Base-by-base conservation (phyloP, 64 coral and sea anemone species). In the Pocillopora verrucosa region DNA sequence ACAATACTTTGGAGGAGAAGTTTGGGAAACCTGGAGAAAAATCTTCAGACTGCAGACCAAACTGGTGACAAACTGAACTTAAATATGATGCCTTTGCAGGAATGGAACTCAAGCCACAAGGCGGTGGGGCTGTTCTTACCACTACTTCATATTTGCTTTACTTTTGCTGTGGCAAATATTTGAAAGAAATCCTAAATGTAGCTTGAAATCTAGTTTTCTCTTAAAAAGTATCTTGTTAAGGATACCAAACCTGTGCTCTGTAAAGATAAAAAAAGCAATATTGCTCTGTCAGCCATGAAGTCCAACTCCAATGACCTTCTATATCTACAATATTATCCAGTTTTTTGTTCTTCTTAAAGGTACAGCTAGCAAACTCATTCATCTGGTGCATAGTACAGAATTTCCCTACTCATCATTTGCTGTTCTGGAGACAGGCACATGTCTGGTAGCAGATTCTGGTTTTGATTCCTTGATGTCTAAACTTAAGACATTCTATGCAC, bases 381-480 rank as follows among this genome's bases (percentile, higher is more conserved):
- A 95, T 65, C 87, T 99, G 5, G 73, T 99, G 20, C 97, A 99
- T 51, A 99, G 88, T 24, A 99, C 97, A 72, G 97, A 99, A 72
- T 95, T 88, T 59, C 97, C 97, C 2, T 75, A 84, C 11, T 80
- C 97, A 25, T 95, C 97, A 19, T 99, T 99, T 93, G 94, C 91
- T 13, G 88, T 95, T 4, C 69, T 99, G 45, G 97, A 99, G 36
- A 93, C 91, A 86, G 97, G 97, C 14, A 91, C 97, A 76, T 99
- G 97, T 25, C 94, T 99, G n/a, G 88, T 99, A 0, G 94, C 93
- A 19, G 91, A 95, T 67, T 82, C 91, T 76, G 97, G 97, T 2
- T 99, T 99, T 93, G 94, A 99, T 80, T 95, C 90, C 9, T 34
- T 99, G 9, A 90, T 99, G 97, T 75, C 77, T 13, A 95, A 92